A percentile compares a stretch with the other conserved stretches of the same genome.
phyloP scores from a whole-genome alignment of 2,888 invertebrate species.

The Orchesella flavescens region DNA sequence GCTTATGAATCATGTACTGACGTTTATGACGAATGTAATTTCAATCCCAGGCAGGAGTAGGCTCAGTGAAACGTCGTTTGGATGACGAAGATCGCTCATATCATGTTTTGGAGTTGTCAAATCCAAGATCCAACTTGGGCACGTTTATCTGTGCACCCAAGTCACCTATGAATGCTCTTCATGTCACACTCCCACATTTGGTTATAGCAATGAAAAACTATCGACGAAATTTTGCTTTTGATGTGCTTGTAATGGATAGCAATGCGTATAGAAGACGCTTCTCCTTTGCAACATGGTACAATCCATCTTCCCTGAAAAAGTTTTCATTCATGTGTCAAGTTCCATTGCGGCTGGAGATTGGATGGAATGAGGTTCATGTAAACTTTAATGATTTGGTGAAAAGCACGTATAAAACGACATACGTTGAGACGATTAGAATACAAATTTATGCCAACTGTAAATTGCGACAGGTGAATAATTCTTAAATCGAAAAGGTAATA shows the following conservation, averaged over 20 bases:
- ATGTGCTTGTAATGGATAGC: conserved; percentile 68
- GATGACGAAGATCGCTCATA: conserved; percentile 49
- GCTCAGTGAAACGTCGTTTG: conserved; percentile 58
- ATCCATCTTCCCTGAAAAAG: conserved; percentile 51
- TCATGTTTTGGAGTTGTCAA: conserved; percentile 59
- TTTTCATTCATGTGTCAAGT: conserved; percentile 65
- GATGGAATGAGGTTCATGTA: conserved; percentile 71
- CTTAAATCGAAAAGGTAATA: background rate
- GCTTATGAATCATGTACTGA: background rate
- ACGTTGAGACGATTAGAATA: conserved; percentile 64
- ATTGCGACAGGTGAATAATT: conserved; percentile 64
- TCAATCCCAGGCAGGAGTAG: conserved; percentile 51
- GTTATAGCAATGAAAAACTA: conserved; percentile 68
- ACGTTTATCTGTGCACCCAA: conserved; percentile 61
- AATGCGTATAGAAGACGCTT: conserved; percentile 65
- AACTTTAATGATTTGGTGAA: conserved; percentile 68
- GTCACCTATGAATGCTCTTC: conserved; percentile 47
- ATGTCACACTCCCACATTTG: conserved; percentile 68
- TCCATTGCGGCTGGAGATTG: conserved; percentile 68
- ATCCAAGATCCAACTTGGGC: conserved; percentile 45
- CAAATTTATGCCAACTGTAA: conserved; percentile 70
- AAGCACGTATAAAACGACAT: conserved; percentile 66
- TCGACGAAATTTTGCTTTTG: conserved; percentile 69
- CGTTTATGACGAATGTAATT: background rate
- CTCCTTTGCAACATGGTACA: conserved; percentile 63